phyloP scores from a whole-genome alignment of 2,888 invertebrate genomes.

The Sphaerophoria rueppellii region DNA sequence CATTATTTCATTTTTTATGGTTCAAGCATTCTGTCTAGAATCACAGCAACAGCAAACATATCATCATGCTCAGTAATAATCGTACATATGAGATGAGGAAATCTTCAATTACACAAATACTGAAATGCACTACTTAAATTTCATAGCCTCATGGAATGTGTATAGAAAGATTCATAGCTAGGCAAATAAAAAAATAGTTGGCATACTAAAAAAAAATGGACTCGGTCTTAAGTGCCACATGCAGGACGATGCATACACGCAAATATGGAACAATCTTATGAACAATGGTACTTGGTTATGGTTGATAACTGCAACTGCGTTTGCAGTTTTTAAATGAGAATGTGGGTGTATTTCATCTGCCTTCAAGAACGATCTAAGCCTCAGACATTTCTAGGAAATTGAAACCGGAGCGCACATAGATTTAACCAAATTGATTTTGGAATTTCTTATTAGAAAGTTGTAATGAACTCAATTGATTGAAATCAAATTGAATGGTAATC shows the following conservation, averaged over 20 bases:
- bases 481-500: no score
- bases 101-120: no score
- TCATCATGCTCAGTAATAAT: no score
- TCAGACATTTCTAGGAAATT: background rate
- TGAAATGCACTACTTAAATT: background rate
- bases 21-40: no score
- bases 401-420: background rate
- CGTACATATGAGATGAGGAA: no score
- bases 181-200: slow-evolving; percentile 4
- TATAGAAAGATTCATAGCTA: background rate
- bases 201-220: background rate
- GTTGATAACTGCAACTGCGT: background rate
- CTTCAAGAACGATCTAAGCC: no score
- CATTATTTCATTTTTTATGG: no score
- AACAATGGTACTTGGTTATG: slow-evolving; percentile 5
- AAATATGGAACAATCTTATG: slow-evolving; percentile 7
- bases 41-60: no score
- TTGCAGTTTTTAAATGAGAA: no score
- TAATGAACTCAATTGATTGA: no score
- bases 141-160: background rate
- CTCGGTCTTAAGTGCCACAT: slow-evolving; percentile 17
- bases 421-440: no score
- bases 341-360: background rate
- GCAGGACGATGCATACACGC: slow-evolving; percentile 5
- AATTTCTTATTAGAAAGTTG: no score